Conservation (phyloP, 1,140 invertebrate species). For the Platorchestia sp. region DNA sequence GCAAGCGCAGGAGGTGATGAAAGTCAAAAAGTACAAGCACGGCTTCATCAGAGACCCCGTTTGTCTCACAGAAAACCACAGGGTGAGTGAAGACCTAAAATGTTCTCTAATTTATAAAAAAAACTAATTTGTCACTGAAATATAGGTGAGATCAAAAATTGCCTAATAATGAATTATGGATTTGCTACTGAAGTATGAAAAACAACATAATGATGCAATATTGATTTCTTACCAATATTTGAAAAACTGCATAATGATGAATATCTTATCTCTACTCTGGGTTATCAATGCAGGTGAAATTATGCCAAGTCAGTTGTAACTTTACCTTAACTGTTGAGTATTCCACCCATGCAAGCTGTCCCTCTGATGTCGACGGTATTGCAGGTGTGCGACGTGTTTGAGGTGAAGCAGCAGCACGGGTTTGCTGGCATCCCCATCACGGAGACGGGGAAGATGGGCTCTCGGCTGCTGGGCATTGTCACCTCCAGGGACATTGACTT, state of each 20-base stretch:
- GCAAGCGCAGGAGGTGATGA: slow-evolving; percentile 96
- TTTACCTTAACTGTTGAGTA: background rate
- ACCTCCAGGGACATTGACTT: slow-evolving; percentile 99
- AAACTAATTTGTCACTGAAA: too few species aligned
- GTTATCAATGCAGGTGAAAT: too few species aligned
- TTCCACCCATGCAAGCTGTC: background rate
- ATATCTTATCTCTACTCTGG: too few species aligned
- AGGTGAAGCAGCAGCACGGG: slow-evolving; percentile 92
- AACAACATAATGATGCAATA: too few species aligned
- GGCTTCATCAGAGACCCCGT: slow-evolving; percentile 95
- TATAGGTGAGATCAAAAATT: too few species aligned
- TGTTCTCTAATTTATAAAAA: too few species aligned
- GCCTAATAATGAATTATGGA: too few species aligned
- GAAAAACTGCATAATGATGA: too few species aligned
- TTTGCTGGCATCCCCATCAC: slow-evolving; percentile 98
- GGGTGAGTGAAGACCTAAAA: too few species aligned
- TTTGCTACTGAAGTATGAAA: too few species aligned
- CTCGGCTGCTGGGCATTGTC: slow-evolving; percentile 94
- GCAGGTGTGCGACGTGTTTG: slow-evolving; percentile 86
- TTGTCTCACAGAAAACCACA: slow-evolving; percentile 64
- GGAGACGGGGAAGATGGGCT: slow-evolving; percentile 92
- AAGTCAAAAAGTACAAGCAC: slow-evolving; percentile 99
- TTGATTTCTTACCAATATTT: too few species aligned
- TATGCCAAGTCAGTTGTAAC: background rate
- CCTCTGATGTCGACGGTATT: background rate